Evolutionary conservation across 2,888 invertebrate genomes (phyloP).

Genomic region (Lamellibrachia satsuma): DNA sequence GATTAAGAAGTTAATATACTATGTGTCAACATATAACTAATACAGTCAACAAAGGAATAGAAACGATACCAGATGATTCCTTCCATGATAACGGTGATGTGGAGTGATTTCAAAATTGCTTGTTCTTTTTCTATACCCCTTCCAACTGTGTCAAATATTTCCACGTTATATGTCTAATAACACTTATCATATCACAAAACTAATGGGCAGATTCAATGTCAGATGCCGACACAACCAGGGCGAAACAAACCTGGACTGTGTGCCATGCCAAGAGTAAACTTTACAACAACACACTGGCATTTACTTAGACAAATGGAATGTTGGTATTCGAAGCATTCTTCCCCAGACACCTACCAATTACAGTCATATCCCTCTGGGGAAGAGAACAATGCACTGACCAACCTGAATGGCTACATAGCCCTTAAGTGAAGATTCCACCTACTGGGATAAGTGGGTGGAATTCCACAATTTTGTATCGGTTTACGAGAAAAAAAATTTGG

Average conservation of each 20-base stretch:
- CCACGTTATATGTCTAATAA: not conserved
- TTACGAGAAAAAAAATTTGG: not conserved
- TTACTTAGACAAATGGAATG: not conserved
- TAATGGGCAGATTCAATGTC: not conserved
- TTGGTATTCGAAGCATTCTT: not conserved
- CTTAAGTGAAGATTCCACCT: not conserved
- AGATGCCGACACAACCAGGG: not conserved
- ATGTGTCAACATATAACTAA: no score
- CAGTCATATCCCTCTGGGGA: not conserved
- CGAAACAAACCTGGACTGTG: not conserved
- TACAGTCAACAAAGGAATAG: no score
- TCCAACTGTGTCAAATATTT: not conserved
- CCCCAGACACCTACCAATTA: not conserved
- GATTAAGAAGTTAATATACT: no score
- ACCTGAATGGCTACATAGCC: not conserved
- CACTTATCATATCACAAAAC: not conserved
- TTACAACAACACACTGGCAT: not conserved
- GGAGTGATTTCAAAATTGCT: no score
- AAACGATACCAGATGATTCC: no score
- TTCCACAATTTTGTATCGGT: not conserved
- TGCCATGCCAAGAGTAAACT: not conserved
- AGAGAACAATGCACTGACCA: not conserved
- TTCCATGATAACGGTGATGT: no score
- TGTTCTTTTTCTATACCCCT: no score
- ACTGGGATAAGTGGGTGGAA: not conserved